phyloP scores from a whole-genome alignment of 2,797 vertebrate species.

The Lepus townsendii region DNA sequence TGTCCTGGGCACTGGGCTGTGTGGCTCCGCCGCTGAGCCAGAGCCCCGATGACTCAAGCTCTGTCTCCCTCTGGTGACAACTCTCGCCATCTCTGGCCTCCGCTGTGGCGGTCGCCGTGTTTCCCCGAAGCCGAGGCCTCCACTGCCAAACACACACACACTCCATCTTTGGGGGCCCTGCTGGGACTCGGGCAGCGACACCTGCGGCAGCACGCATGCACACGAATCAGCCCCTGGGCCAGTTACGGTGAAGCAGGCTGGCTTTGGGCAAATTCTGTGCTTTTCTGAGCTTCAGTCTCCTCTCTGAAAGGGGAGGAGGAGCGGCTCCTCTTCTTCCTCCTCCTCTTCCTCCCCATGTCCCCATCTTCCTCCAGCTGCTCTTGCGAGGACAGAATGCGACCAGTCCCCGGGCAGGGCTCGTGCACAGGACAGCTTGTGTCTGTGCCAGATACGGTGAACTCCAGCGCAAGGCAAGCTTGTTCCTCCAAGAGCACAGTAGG shows the following conservation, averaged over 20 bases:
- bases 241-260: neutral
- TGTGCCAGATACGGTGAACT: neutral
- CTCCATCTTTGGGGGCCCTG: no score
- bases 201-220: no score
- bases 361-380: no score
- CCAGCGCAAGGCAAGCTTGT: neutral
- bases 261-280: neutral
- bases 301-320: neutral
- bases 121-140: neutral
- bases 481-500: neutral
- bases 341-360: no score
- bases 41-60: slow-evolving; percentile 66
- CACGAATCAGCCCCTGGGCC: no score
- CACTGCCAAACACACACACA: neutral
- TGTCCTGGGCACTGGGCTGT: neutral
- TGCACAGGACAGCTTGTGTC: neutral
- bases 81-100: neutral
- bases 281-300: neutral
- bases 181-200: no score
- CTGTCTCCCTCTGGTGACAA: slow-evolving; percentile 89
- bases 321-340: no score
- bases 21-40: no score
- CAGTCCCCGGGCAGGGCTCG: neutral
- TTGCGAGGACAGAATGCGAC: neutral
- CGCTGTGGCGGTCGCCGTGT: neutral